Conservation (phyloP, 1,140 invertebrate species). For the Drosophila hydei region DNA sequence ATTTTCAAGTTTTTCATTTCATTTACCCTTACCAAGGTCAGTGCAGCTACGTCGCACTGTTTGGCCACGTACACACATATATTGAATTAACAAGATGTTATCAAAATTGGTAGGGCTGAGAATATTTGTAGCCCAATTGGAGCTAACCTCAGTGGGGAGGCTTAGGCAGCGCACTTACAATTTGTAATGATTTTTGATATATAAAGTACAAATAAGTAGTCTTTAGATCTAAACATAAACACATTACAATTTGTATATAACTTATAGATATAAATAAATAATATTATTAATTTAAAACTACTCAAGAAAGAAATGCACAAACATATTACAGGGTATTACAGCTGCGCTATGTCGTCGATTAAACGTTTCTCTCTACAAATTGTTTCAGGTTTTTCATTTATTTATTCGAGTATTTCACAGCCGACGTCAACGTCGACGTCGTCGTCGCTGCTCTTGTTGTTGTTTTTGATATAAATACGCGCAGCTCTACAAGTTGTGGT, state of each 20-base stretch:
- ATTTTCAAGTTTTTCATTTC: constrained; percentile 30
- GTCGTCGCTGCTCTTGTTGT: constrained; percentile 6
- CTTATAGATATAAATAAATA: neutral
- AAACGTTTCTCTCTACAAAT: constrained; percentile 10
- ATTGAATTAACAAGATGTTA: too few relatives aligned
- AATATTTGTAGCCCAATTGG: too few relatives aligned
- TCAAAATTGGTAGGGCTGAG: too few relatives aligned
- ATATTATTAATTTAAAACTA: neutral
- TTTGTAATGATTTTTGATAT: too few relatives aligned
- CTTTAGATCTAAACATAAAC: too few relatives aligned
- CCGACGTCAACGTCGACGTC: constrained; percentile 1
- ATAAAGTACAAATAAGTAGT: too few relatives aligned
- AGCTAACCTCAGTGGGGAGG: too few relatives aligned
- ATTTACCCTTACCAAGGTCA: constrained; percentile 3
- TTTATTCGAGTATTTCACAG: constrained; percentile 37
- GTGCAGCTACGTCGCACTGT: neutral
- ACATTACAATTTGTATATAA: too few relatives aligned
- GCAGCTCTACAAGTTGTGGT: constrained; percentile 14
- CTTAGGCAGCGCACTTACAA: too few relatives aligned
- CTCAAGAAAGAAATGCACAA: neutral
- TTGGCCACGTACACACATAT: neutral
- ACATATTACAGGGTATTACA: constrained; percentile 17
- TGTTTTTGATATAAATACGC: constrained; percentile 3
- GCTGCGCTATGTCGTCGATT: neutral
- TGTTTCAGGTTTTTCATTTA: constrained; percentile 48